A percentile compares a stretch with the other conserved stretches of the same genome.
Evolutionary conservation across 2,113 vertebrate genomes (phyloP).

Genomic region (Oplegnathus fasciatus): DNA sequence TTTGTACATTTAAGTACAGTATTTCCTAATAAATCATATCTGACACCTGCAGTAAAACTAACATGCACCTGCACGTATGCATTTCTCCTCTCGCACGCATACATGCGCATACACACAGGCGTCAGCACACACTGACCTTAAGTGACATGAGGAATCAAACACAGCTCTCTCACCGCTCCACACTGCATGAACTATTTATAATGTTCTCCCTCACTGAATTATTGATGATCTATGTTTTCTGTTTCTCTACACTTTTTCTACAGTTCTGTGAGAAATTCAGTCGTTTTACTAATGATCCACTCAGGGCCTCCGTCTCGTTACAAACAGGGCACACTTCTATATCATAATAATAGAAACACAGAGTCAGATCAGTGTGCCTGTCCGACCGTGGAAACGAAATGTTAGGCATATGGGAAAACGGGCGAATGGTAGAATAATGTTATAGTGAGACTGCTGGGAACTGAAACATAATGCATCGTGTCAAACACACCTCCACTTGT

Average conservation of each 20-base stretch:
- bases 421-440: slow-evolving; percentile 24
- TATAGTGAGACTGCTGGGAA: slow-evolving; percentile 29
- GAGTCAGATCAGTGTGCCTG: slow-evolving; percentile 14
- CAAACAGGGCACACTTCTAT: slow-evolving; percentile 44
- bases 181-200: slow-evolving; percentile 81
- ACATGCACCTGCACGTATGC: not conserved
- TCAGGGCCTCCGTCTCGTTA: slow-evolving; percentile 39
- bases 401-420: slow-evolving; percentile 33
- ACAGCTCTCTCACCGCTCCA: slow-evolving; percentile 62
- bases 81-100: slow-evolving; percentile 21
- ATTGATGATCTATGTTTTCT: slow-evolving; percentile 79
- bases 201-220: slow-evolving; percentile 77
- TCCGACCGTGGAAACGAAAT: slow-evolving; percentile 9
- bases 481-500: slow-evolving; percentile 34
- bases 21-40: slow-evolving; percentile 2
- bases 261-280: slow-evolving; percentile 64
- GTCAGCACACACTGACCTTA: slow-evolving; percentile 60
- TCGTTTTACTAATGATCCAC: slow-evolving; percentile 61
- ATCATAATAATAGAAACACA: slow-evolving; percentile 54
- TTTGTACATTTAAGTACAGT: not conserved
- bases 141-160: slow-evolving; percentile 74
- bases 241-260: slow-evolving; percentile 68
- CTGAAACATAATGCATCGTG: slow-evolving; percentile 39
- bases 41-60: slow-evolving; percentile 25
- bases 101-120: slow-evolving; percentile 1